phyloP scores from a whole-genome alignment of 2,113 vertebrate genomes.

The Morone chrysops region DNA sequence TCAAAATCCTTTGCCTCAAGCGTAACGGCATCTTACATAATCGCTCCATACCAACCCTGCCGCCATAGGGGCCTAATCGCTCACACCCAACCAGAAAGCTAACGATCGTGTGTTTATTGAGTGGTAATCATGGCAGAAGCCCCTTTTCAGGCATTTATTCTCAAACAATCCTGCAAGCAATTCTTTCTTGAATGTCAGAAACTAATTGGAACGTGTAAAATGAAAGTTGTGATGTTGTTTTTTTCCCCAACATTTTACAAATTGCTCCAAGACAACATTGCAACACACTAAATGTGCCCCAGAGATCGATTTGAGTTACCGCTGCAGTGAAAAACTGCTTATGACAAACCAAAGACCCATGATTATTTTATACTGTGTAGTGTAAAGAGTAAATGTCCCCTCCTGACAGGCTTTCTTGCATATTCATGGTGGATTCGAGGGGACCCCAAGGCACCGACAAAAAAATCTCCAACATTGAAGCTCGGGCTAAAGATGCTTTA shows the following conservation, averaged over 20 bases:
- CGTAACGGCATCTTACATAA: conserved; percentile 65
- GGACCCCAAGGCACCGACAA: background rate
- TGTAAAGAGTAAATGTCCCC: too few species aligned
- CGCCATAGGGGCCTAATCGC: conserved; percentile 8
- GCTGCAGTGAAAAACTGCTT: background rate
- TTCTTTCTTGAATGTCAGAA: background rate
- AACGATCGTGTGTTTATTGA: conserved; percentile 17
- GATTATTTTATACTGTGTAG: too few species aligned
- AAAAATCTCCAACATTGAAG: too few species aligned
- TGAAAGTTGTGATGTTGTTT: too few species aligned
- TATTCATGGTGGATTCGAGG: background rate
- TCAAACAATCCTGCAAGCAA: background rate
- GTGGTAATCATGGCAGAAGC: background rate
- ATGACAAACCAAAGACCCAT: background rate
- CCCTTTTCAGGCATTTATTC: background rate
- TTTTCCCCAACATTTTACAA: background rate
- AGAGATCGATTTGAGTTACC: background rate
- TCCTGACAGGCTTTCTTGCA: background rate
- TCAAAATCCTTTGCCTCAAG: conserved; percentile 64
- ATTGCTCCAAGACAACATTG: background rate
- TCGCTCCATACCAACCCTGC: conserved; percentile 51
- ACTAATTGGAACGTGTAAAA: background rate
- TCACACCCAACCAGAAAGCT: conserved; percentile 33
- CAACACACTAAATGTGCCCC: background rate
- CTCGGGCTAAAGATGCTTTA: background rate